These are phyloP conservation scores for Myathropa florea DNA, from an alignment of 2,888 invertebrate species.

Conservation along the genomic window DNA sequence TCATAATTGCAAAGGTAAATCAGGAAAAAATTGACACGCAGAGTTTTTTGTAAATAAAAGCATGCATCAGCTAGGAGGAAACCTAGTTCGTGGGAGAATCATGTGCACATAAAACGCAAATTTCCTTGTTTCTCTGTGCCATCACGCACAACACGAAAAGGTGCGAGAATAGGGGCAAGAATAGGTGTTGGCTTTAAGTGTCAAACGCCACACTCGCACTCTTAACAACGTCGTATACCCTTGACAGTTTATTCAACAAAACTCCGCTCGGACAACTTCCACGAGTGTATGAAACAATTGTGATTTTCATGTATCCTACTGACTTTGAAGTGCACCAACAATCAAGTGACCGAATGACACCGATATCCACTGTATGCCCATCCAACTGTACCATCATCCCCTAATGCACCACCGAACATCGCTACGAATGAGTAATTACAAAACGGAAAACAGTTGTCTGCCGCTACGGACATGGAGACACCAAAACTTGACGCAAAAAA, in stretches of 20 bases:
- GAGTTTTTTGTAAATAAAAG: no score
- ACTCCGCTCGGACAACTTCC: no score
- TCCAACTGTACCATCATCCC: conserved; percentile 22
- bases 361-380: conserved; percentile 30
- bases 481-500: conserved; percentile 27
- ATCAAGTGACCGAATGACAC: conserved; percentile 28
- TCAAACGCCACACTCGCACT: not conserved
- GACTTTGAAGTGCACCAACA: not conserved
- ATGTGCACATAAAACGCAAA: not conserved
- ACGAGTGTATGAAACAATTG: no score
- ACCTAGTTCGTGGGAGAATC: not conserved
- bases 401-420: conserved; percentile 18
- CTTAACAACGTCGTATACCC: no score
- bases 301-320: no score
- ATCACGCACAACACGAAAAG: not conserved
- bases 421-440: conserved; percentile 52
- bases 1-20: no score
- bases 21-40: no score
- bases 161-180: not conserved
- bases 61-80: no score
- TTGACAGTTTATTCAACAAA: no score
- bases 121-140: not conserved
- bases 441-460: conserved; percentile 30
- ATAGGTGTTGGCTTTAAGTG: not conserved
- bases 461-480: conserved; percentile 18